Conservation (phyloP, 2,113 vertebrate genomes). For the Motacilla tschutschensis region DNA sequence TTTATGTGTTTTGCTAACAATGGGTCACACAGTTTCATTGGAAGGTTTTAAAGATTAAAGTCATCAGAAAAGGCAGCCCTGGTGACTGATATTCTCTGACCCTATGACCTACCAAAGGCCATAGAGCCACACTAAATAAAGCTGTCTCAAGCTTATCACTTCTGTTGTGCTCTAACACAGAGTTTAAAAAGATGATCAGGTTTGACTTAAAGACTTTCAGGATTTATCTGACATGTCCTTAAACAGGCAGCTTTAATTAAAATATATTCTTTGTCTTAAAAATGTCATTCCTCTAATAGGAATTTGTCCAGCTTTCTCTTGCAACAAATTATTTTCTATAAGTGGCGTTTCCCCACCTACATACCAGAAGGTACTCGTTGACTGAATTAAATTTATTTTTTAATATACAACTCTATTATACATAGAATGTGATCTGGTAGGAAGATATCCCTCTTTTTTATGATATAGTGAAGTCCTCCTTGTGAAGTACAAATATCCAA, state of each 20-base stretch:
- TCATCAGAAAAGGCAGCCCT: not conserved
- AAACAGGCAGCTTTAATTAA: not conserved
- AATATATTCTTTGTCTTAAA: not conserved
- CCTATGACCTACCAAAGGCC: constrained; percentile 16
- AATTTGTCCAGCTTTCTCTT: not conserved
- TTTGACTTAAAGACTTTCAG: not conserved
- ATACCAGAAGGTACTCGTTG: not conserved
- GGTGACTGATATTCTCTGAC: constrained; percentile 43
- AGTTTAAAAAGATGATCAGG: not conserved
- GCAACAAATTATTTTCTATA: not conserved
- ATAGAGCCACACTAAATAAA: constrained; percentile 31
- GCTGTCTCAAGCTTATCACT: constrained; percentile 21
- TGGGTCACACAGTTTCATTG: not conserved
- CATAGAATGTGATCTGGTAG: not conserved
- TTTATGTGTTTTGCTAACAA: not conserved
- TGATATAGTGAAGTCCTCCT: not conserved
- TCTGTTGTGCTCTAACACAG: not conserved
- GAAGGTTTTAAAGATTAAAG: constrained; percentile 42
- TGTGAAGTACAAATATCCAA: not conserved
- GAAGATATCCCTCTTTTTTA: not conserved
- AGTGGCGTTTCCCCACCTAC: not conserved
- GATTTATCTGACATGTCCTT: not conserved
- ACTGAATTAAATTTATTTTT: not conserved
- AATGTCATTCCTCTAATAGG: not conserved
- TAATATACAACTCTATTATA: not conserved